Conservation (phyloP, 2,888 invertebrate genomes). For the Orchestes rusci region DNA sequence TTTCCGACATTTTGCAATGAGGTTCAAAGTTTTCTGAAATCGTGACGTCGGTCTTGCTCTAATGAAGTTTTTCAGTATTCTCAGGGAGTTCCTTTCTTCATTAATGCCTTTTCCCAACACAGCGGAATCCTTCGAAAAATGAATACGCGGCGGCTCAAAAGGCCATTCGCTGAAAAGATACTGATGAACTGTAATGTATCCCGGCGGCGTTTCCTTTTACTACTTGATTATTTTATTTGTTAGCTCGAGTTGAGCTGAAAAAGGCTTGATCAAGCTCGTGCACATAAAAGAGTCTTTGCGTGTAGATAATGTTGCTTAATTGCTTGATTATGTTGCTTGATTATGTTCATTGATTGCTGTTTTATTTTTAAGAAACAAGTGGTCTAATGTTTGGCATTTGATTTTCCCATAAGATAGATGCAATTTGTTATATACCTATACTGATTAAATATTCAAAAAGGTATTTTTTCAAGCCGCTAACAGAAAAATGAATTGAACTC, state of each 20-base stretch:
- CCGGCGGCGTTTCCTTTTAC: conserved; percentile 21
- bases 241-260: conserved; percentile 17
- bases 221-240: conserved; percentile 25
- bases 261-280: conserved; percentile 20
- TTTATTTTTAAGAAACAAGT: too few relatives aligned
- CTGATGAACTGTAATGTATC: conserved; percentile 24
- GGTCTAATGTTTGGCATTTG: too few relatives aligned
- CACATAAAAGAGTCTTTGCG: conserved; percentile 13
- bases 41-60: conserved; percentile 13
- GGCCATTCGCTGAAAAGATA: conserved; percentile 22
- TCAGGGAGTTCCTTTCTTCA: conserved; percentile 19
- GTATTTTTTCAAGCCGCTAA: too few relatives aligned
- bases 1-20: not conserved
- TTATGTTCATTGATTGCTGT: too few relatives aligned
- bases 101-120: conserved; percentile 15
- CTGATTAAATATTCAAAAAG: too few relatives aligned
- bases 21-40: conserved; percentile 15
- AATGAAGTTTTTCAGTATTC: conserved; percentile 23
- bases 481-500: too few relatives aligned
- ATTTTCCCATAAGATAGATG: too few relatives aligned
- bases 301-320: conserved; percentile 1
- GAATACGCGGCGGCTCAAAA: conserved; percentile 20
- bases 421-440: too few relatives aligned
- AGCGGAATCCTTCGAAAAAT: conserved; percentile 16
- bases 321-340: not conserved